Percentiles rank a stretch among this genome's conserved stretches.
Conservation (phyloP, 2,113 vertebrate genomes). For the Pomatostomus ruficeps region DNA sequence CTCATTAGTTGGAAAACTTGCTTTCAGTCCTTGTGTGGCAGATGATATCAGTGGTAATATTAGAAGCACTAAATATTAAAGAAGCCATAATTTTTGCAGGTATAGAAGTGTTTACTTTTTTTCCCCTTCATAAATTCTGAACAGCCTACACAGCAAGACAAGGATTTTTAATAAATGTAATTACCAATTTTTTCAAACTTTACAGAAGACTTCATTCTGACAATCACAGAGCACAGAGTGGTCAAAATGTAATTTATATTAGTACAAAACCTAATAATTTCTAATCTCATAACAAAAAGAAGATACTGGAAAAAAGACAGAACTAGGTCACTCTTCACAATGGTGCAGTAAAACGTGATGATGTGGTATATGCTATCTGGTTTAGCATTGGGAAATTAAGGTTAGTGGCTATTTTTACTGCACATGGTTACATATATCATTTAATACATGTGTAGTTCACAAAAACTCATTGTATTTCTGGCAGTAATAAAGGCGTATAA, state of each 20-base stretch:
- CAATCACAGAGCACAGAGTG: neutral
- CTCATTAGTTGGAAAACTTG: neutral
- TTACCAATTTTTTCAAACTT: slow-evolving; percentile 4
- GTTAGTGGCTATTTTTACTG: neutral
- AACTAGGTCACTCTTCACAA: slow-evolving; percentile 41
- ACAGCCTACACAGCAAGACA: neutral
- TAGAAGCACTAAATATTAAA: neutral
- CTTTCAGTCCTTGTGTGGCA: neutral
- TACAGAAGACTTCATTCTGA: slow-evolving; percentile 10
- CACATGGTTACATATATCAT: neutral
- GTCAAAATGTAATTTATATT: slow-evolving; percentile 41
- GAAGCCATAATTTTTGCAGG: neutral
- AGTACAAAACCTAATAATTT: neutral
- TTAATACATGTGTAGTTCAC: neutral
- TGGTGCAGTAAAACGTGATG: neutral
- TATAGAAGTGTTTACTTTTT: neutral
- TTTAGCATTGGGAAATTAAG: neutral
- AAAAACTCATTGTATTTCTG: neutral
- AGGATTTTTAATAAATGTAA: slow-evolving; percentile 21
- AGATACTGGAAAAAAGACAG: neutral
- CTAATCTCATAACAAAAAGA: neutral
- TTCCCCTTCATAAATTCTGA: neutral
- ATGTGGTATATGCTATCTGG: neutral
- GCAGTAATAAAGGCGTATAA: neutral
- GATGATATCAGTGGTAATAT: neutral